These are phyloP conservation scores for Trissolcus brochymenae DNA, from an alignment of 2,888 invertebrate species.

Conservation along the genomic window DNA sequence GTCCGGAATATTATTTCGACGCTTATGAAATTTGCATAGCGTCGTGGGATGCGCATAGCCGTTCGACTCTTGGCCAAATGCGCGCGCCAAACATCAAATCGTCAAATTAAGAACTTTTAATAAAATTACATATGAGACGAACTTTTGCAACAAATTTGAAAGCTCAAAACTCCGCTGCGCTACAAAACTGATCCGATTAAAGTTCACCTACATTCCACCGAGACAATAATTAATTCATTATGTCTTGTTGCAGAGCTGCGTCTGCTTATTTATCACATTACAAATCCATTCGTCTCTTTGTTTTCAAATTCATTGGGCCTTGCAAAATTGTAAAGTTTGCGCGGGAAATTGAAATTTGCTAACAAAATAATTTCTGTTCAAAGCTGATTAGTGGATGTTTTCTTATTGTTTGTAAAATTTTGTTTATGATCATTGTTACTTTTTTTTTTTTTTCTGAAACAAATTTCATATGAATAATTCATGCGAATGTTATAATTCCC, in stretches of 20 bases:
- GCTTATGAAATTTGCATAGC: constrained; percentile 33
- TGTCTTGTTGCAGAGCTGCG: constrained; percentile 26
- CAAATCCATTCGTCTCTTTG: constrained; percentile 21
- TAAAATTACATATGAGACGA: constrained; percentile 35
- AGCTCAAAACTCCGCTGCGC: constrained; percentile 20
- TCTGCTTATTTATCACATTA: constrained; percentile 28
- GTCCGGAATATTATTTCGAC: background rate
- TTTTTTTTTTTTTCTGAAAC: too few species aligned
- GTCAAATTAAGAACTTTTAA: constrained; percentile 43
- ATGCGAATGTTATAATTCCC: too few species aligned
- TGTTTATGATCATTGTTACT: too few species aligned
- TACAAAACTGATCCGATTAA: constrained; percentile 29
- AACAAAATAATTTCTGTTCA: background rate
- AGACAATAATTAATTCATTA: constrained; percentile 43
- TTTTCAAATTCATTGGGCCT: background rate
- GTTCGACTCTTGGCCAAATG: background rate
- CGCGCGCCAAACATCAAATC: constrained; percentile 27
- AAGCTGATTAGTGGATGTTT: too few species aligned
- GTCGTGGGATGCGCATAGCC: background rate
- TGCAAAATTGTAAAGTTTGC: background rate
- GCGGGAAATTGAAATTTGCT: background rate
- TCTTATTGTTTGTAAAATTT: too few species aligned
- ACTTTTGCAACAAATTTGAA: constrained; percentile 38
- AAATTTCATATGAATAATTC: too few species aligned
- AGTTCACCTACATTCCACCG: constrained; percentile 26